Conservation (phyloP, 2,797 vertebrate species). For the Scolopax bukidnonensis region DNA sequence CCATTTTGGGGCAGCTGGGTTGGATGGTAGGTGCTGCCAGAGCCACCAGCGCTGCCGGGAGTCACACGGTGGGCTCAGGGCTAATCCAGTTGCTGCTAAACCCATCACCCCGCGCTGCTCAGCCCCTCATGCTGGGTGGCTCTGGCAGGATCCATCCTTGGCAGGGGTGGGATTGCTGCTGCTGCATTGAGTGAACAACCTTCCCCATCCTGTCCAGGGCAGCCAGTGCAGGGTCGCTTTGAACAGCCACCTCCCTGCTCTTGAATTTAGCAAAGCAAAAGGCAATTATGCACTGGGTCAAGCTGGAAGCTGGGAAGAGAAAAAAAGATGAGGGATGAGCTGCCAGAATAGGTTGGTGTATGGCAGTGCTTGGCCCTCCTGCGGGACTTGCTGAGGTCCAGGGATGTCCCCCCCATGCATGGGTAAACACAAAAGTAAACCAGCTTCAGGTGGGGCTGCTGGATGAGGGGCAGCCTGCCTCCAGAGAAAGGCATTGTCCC, state of each 20-base stretch:
- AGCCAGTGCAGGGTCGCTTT: accelerated
- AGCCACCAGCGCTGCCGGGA: accelerated
- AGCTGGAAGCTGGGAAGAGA: not conserved
- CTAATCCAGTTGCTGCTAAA: not conserved
- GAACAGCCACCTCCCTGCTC: not conserved
- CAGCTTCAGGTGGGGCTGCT: not conserved
- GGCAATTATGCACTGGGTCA: accelerated
- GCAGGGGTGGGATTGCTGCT: accelerated
- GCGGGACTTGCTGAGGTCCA: not conserved
- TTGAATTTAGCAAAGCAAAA: not conserved
- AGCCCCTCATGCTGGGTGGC: not conserved
- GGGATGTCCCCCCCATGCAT: accelerated
- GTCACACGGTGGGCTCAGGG: accelerated
- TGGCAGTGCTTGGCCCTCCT: not conserved
- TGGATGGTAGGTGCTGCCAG: accelerated
- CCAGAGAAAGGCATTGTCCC: not conserved
- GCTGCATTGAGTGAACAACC: accelerated
- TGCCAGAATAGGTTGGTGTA: not conserved
- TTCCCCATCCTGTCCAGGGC: not conserved
- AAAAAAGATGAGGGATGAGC: not conserved
- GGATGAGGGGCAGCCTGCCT: not conserved
- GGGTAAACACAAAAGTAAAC: not conserved
- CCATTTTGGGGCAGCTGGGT: not conserved
- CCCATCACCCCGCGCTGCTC: accelerated
- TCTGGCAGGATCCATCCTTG: accelerated